Conservation (phyloP, 2,797 vertebrate genomes). For the Capromys pilorides region DNA sequence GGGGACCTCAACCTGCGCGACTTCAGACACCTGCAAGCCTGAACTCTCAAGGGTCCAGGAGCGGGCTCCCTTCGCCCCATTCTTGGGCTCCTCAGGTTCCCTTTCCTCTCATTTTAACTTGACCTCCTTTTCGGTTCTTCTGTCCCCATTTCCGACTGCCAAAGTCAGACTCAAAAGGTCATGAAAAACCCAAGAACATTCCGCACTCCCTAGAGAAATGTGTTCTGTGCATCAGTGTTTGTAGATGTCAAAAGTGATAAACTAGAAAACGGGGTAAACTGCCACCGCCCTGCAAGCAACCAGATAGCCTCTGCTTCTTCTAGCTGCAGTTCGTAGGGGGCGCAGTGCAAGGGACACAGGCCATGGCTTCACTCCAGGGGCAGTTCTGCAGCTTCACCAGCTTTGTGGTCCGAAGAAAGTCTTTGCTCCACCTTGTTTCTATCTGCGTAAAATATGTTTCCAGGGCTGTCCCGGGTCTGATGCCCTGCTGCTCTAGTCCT, state of each 20-base stretch:
- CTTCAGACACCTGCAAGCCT: neutral
- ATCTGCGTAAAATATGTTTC: neutral
- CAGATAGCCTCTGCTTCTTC: neutral
- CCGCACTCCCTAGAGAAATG: neutral
- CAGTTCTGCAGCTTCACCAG: neutral
- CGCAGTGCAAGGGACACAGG: neutral
- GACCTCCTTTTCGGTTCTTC: neutral
- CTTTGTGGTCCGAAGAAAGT: neutral
- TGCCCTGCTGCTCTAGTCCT: no score
- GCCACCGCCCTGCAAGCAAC: accelerated
- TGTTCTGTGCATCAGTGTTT: neutral
- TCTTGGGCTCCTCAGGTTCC: neutral
- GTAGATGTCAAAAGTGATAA: neutral
- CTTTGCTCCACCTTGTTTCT: neutral
- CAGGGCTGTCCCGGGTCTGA: neutral
- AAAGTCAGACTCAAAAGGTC: no score
- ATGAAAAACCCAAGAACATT: neutral
- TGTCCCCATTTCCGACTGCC: no score
- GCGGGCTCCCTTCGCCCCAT: accelerated
- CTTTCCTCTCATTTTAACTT: neutral
- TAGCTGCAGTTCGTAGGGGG: neutral
- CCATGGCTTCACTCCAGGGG: neutral
- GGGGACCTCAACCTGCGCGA: neutral
- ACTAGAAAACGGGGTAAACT: neutral
- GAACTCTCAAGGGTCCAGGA: neutral